Evolutionary conservation across 2,113 vertebrate species (phyloP).

Genomic region (Neodon shergylaensis): DNA sequence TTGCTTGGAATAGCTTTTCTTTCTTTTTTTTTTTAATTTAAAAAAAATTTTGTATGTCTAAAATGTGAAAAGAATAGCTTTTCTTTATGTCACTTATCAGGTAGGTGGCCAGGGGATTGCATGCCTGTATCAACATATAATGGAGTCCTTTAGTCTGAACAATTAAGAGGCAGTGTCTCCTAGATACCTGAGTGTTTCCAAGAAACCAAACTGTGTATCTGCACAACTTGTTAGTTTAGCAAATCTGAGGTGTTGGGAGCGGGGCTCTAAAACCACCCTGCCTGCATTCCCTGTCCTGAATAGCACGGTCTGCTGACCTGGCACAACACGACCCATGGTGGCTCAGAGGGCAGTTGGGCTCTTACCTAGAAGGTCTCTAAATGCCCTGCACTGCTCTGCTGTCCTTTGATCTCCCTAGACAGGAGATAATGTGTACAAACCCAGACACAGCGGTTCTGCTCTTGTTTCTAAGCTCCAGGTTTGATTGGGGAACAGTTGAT

Average conservation of each 20-base stretch:
- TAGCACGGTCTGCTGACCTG: not conserved
- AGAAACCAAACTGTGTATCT: not conserved
- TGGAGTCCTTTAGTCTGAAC: not conserved
- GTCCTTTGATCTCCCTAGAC: not conserved
- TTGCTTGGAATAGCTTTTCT: not conserved
- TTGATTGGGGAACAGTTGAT: not conserved
- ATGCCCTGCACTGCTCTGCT: not conserved
- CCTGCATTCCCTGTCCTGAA: not conserved
- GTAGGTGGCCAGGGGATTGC: not conserved
- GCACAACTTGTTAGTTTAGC: not conserved
- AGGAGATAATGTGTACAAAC: too few species aligned
- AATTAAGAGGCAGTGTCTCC: not conserved
- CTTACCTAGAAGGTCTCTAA: not conserved
- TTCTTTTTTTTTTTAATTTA: not conserved
- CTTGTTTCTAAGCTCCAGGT: not conserved
- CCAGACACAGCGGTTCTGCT: not conserved
- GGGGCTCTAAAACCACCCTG: not conserved
- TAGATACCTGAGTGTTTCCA: constrained; percentile 1
- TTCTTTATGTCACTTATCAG: not conserved
- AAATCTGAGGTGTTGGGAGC: rapidly evolving
- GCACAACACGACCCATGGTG: not conserved
- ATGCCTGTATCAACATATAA: not conserved
- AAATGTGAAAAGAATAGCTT: too few species aligned
- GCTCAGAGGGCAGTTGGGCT: not conserved
- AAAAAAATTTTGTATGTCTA: too few species aligned